Evolutionary conservation across 2,113 vertebrate genomes (phyloP), one percentile per base, ranked within the genome.

Genomic region (Condylura cristata): DNA sequence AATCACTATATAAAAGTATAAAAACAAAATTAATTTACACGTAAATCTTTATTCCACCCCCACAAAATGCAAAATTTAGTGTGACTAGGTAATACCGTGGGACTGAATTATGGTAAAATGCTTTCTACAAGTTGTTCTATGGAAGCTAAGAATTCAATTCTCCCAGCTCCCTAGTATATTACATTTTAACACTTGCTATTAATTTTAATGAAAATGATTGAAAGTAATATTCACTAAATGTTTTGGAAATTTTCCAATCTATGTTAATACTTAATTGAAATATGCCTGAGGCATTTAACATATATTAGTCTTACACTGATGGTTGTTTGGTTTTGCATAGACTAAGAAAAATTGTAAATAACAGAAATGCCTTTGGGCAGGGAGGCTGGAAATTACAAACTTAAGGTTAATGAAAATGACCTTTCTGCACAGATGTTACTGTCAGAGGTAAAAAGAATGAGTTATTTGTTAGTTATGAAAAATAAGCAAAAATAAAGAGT

Each of bases 141-240:
- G 87, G n/a, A 98, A 96, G 37, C 61, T 96, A 84, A 63, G 72
- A 95, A 58, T 96, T 93, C 87, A 96, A 94, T 66, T 88, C 81
- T 75, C 85, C 60, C 14, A 95, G 58, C 48, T 94, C 78, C 63
- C 58, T 96, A 34, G 13, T 95, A 85, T 88, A 76, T 90, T 95
- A 97, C 10, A 90, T 97, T 97, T 97, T 96, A 97, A 97, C 20
- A 63, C 16, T 94, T 96, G 72, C 58, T 97, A 97, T 97, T 96
- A 96, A 97, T 97, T 98, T 98, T 96, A 98, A 97, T 96, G 24
- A 97, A 98, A 98, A 97, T 94, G 87, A 98, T 93, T 96, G 86
- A 97, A 97, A 96, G 88, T 96, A 80, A 96, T 97, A 96, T 51
- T 95, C 72, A 74, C 66, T 96, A 97, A 97, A 97, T 96, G 90